Evolutionary conservation across 2,888 invertebrate species (phyloP), one percentile per base, ranked within the genome.

Genomic region (Stratiomys singularior): DNA sequence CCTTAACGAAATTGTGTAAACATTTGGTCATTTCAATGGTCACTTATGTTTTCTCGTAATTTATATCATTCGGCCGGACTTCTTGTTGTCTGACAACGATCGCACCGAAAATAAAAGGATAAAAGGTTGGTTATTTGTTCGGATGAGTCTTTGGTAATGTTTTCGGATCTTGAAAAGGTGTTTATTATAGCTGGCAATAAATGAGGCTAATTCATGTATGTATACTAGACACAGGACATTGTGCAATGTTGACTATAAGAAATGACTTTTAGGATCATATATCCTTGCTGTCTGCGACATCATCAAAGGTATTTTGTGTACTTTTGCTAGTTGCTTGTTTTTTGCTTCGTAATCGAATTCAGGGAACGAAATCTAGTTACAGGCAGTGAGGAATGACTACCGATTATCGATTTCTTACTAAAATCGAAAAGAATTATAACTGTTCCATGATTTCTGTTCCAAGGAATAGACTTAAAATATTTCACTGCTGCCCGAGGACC

Each of bases 21-120:
- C 81, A 81, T 81, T 81, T 81, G 81, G 81, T 81, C 81, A 81
- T 81, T 81, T 81, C 81, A 81, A 81, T 80, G 81, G 81, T 81
- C 81, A 79, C 80, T 80, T 81, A 80, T 80, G 80, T 80, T 80
- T 80, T 80, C 79, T 78, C 77, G 80, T 81, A 81, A 81, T 81
- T 81, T 81, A 81, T 81, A 46, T 78, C 64, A 79, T 77, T 80
- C 80, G 79, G 79, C 79, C 78, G 79, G 78, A 79, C 76, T 71
- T 74, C 79, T 79, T 78, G 76, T 76, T 47, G 76, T 74, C 46
- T n/a, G 30, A 69, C 69, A 69, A 23, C 21, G 46, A 23, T 44
- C 25, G 47, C 47, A 18, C 18, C 25, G 47, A 25, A 46, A 46
- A 69, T 69, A 47, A 69, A 69, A 69, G 69, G 69, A 69, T 69